Conservation (phyloP, 2,113 vertebrate species). For the Prunella himalayana region DNA sequence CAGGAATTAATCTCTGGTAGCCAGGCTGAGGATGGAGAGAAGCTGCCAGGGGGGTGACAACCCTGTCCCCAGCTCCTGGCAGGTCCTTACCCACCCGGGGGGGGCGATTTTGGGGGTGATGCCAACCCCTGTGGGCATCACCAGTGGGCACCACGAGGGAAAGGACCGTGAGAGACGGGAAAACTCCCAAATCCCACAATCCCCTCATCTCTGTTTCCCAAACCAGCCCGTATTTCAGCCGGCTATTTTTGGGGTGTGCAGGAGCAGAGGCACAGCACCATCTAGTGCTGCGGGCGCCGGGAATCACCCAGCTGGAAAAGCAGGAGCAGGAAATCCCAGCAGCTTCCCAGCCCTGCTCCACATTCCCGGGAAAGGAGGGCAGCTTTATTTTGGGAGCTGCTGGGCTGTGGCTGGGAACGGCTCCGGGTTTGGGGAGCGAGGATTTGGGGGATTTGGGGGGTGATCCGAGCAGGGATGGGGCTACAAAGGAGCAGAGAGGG, state of each 20-base stretch:
- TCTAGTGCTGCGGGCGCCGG: neutral
- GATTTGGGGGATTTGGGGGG: no score
- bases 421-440: neutral
- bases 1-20: rapidly evolving
- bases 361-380: neutral
- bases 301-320: slow-evolving; percentile 10
- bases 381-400: neutral
- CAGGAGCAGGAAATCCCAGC: neutral
- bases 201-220: rapidly evolving
- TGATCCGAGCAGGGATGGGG: no score
- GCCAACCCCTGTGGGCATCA: neutral
- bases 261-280: neutral
- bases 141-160: rapidly evolving
- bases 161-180: rapidly evolving
- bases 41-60: neutral
- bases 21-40: neutral
- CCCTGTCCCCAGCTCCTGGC: neutral
- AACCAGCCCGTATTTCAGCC: rapidly evolving
- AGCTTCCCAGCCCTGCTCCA: neutral
- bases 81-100: rapidly evolving
- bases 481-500: rapidly evolving
- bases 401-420: neutral
- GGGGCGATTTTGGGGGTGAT: neutral
- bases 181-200: rapidly evolving
- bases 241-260: neutral